Percentiles rank a stretch among this genome's conserved stretches.
These are phyloP conservation scores for Therioaphis trifolii DNA, from an alignment of 2,888 invertebrate species.

Conservation along the genomic window DNA sequence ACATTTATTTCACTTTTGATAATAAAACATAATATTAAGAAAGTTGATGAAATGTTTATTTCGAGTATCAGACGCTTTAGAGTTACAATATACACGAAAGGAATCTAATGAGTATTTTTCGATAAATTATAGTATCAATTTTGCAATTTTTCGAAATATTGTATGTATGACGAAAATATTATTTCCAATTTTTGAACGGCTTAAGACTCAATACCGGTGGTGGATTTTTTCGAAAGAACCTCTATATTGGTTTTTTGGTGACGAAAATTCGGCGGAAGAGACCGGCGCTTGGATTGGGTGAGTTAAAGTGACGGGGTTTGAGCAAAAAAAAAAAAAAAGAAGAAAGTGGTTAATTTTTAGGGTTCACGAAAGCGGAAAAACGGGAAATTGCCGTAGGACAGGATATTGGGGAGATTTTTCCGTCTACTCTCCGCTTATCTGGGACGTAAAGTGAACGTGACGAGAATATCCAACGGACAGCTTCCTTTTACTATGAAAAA, in stretches of 20 bases:
- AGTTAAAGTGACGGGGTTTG: conserved; percentile 20
- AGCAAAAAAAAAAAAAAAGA: conserved; percentile 29
- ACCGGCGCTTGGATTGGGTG: too few relatives aligned
- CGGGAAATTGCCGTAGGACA: conserved; percentile 61
- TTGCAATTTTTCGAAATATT: too few relatives aligned
- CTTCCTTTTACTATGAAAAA: conserved; percentile 33
- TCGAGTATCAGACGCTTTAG: too few relatives aligned
- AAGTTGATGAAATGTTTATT: too few relatives aligned
- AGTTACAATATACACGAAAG: too few relatives aligned
- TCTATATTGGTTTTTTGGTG: conserved; percentile 48
- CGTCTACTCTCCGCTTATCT: background rate
- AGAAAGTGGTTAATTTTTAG: conserved; percentile 58
- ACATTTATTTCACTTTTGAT: too few relatives aligned
- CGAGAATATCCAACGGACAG: conserved; percentile 41
- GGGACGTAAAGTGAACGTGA: conserved; percentile 46
- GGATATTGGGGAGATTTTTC: conserved; percentile 57
- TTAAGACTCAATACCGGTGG: background rate
- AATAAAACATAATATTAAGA: too few relatives aligned
- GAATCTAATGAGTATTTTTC: background rate
- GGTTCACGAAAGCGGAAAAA: conserved; percentile 54
- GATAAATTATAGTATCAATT: background rate
- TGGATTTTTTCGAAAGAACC: background rate
- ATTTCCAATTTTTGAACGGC: background rate
- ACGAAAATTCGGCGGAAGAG: background rate
- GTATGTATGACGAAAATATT: too few relatives aligned